Base-by-base conservation (phyloP, 2,888 invertebrate genomes). In the Abrostola tripartita region DNA sequence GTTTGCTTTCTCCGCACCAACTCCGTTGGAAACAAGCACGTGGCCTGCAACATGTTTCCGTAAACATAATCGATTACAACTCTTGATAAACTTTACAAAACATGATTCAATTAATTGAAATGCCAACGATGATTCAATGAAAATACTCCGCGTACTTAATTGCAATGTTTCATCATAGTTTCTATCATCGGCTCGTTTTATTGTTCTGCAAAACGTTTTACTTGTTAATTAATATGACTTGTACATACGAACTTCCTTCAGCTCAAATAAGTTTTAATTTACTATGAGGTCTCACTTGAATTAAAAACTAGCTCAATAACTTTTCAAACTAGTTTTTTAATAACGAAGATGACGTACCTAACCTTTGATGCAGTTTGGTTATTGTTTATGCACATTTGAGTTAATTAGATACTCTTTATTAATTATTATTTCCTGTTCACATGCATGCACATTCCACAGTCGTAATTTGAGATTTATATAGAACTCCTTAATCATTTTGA, bases 1-100 rank as follows among this genome's bases (percentile, higher is more conserved):
- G 87, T 94, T 93, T 88, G 85, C 88, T 89, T 88, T 90, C 88
- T 89, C 78, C 83, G 72, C 58, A 64, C 59, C 79, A 71, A 79
- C 78, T 82, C 76, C 76, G 79, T 78, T 74, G 76, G 72, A 71
- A 76, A 69, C 52, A 68, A 80, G 85, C 93, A 91, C 93, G 93
- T 92, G 93, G 68, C 84, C 41, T 54, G 70, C 78, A 81, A 77
- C 72, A 68, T 71, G 79, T 81, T 76, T 71, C 74, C 75, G 79
- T 56, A 61, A 76, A 70, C 61, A 63, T 61, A 73, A 75, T 74
- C 65, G 75, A 69, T 71, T 78, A 73, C 52, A 66, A 50, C 35
- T 47, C 60, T 69, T 65, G 72, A 58, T 76, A 72, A 50, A 37
- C 52, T 55, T 75, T 52, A 61, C 47, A 66, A 50, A 76, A 76